Base-by-base conservation (phyloP, 2,113 vertebrate species). In the Ascaphus truei region DNA sequence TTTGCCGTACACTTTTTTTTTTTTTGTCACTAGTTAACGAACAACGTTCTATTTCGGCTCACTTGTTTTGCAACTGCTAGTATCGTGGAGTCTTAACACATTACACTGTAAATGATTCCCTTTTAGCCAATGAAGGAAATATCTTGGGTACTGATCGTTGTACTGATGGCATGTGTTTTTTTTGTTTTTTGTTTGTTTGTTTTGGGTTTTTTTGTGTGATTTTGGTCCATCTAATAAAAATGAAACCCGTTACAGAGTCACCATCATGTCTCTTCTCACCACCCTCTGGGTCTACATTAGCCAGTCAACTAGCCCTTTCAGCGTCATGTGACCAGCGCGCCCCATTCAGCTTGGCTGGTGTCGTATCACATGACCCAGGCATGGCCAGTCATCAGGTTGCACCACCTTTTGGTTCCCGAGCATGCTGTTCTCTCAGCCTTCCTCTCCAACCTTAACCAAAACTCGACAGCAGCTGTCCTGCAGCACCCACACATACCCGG, bases 191-290 rank as follows among this genome's bases (percentile, higher is more conserved):
- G 95, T 94, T 95, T 86, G 96, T 91, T 92, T 93, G 95, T 92
- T 63, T 76, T 72, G 82, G 83, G 88, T 67, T 73, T 48, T 74
- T 59, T 29, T 66, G 51, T 66, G 47, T 71, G 57, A 56, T 25
- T 61, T 91, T 91, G 88, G 94, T 95, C 89, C 93, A 93, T 96
- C 87, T 96, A 98, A 98, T 98, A 97, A 99, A 98, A 96, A 93
- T 98, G 95, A 99, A 96, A 94, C 93, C 96, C 96, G 93, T 99
- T 99, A 92, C 96, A 99, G 96, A 98, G 96, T 96, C 96, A 96
- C 94, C 96, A 96, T 96, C 96, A 98, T 93, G 95, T 96, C 96
- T 99, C 97, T 98, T 94, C 96, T 99, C 95, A 95, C 94, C 96
- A 96, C 95, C 96, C 97, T 99, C 94, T 98, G 96, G 96, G 90